Base-by-base conservation (phyloP, 2,797 vertebrate genomes). In the Nyctalus aviator region DNA sequence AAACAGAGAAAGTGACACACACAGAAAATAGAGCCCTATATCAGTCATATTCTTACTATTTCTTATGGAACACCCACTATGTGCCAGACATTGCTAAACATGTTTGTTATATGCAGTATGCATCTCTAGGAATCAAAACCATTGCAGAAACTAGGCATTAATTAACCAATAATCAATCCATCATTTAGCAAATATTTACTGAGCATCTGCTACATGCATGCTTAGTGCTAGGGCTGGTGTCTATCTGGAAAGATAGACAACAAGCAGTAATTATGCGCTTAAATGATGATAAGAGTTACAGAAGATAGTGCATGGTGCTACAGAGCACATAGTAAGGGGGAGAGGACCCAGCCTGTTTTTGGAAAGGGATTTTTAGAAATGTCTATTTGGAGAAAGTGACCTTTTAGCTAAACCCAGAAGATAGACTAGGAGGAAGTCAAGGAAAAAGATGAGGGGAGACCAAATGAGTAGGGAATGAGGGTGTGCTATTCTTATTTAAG, bases 151-250 rank as follows among this genome's bases (percentile, higher is more conserved):
- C 12, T 37, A 46, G 30, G 44, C 85, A 46, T 57, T 64, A 68
- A 89, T 78, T 53, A 71, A 10, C 30, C 37, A 41, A 18, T 17
- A 46, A 55, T 37, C 30, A 59, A 5, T 35, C 27, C 15, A 62
- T 46, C 37, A 25, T 55, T 82, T 41, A 88, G 68, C n/a, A 82
- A 53, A 73, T 77, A 57, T 87, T 91, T 82, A 77, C 55, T 76
- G 76, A 86, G n/a, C 44, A 88, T 32, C 69, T 77, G 21, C 62
- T 73, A 25, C 27, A 4, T 69, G 17, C 2, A 41, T 48, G 11
- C 71, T 92, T 75, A 72, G 27, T 75, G 69, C n/a, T 41, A 8
- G 41, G 18, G 12, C 50, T 77, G 55, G 48, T 46, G 25, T 35
- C 73, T 37, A 32, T 44, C 12, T 35, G 57, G 85, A 35, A 35